phyloP scores from a whole-genome alignment of 2,113 vertebrate species.

The Oncorhynchus nerka region DNA sequence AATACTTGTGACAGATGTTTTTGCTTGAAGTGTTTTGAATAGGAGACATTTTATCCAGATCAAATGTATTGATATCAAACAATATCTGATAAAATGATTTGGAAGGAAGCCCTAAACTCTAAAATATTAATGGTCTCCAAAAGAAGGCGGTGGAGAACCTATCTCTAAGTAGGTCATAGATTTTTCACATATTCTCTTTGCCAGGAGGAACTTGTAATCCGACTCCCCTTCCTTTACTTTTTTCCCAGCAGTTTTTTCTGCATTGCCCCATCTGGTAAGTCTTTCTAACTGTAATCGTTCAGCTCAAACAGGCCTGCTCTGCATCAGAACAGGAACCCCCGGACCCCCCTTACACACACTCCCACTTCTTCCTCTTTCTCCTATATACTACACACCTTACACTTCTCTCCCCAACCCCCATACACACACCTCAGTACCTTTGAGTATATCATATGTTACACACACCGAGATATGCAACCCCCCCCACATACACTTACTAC shows the following conservation, averaged over 20 bases:
- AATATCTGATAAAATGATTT: constrained; percentile 18
- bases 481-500: constrained; percentile 9
- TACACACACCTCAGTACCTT: neutral
- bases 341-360: neutral
- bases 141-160: constrained; percentile 19
- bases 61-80: constrained; percentile 22
- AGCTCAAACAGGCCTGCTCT: constrained; percentile 33
- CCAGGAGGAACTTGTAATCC: constrained; percentile 35
- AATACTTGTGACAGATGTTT: no score
- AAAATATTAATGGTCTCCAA: constrained; percentile 29
- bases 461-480: neutral
- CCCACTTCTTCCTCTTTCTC: neutral
- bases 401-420: constrained; percentile 9
- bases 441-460: neutral
- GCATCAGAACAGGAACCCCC: constrained; percentile 27
- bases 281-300: constrained; percentile 47
- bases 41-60: neutral
- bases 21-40: neutral
- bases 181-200: constrained; percentile 46
- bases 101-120: neutral
- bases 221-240: constrained; percentile 36
- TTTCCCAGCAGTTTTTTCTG: constrained; percentile 20
- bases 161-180: constrained; percentile 27
- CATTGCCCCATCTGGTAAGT: constrained; percentile 62
- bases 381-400: constrained; percentile 2